Evolutionary conservation across 1,140 invertebrate genomes (phyloP), one percentile per base, ranked within the genome.

Genomic region (Saxidomus purpurata): DNA sequence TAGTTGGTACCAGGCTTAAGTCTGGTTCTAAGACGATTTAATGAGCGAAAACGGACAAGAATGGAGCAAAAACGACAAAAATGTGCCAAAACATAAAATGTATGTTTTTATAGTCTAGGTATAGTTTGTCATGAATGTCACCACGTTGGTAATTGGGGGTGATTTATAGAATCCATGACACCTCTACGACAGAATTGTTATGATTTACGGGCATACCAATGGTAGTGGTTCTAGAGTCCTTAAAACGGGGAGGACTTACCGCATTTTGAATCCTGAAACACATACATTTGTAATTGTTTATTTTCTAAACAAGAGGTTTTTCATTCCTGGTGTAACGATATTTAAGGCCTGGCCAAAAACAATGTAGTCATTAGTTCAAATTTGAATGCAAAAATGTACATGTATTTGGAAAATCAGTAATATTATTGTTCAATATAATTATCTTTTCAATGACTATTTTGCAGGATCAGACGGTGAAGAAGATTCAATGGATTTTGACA

Each of bases 401-500:
- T n/a, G n/a, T n/a, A n/a, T n/a, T n/a, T n/a, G n/a, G n/a, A n/a
- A n/a, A n/a, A n/a, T n/a, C n/a, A n/a, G n/a, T n/a, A n/a, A n/a
- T n/a, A n/a, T n/a, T n/a, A n/a, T n/a, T n/a, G n/a, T n/a, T n/a
- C n/a, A n/a, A n/a, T n/a, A n/a, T n/a, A n/a, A n/a, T n/a, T n/a
- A n/a, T n/a, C n/a, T n/a, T n/a, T n/a, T n/a, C n/a, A n/a, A n/a
- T n/a, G n/a, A n/a, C n/a, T n/a, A n/a, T n/a, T n/a, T n/a, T 63
- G 17, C 71, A 80, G 86, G 86, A 36, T 88, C 86, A 0, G 86
- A 88, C 77, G 84, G 52, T 8, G 86, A 88, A 19, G 86, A 88
- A 4, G 86, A 88, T 43, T 77, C 52, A 4, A 88, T 88, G 86
- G 86, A 88, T 67, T 88, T 88, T 52, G 86, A 88, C 43, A 88